phyloP scores from a whole-genome alignment of 2,113 vertebrate species.

The Otocyon megalotis region DNA sequence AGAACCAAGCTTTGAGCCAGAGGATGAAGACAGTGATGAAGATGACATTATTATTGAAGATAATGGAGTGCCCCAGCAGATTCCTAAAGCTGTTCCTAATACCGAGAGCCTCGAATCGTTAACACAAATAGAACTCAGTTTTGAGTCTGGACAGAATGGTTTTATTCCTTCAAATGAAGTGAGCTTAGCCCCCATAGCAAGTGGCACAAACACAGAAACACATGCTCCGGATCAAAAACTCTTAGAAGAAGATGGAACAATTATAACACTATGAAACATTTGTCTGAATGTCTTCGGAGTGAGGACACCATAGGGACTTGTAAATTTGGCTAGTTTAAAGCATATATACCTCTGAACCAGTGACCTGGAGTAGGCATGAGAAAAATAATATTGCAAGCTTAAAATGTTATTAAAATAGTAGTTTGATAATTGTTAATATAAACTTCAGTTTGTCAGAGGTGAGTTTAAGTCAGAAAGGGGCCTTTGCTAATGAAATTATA shows the following conservation, averaged over 20 bases:
- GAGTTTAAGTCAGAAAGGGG: constrained; percentile 72
- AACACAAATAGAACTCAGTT: constrained; percentile 91
- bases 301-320: constrained; percentile 64
- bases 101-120: constrained; percentile 89
- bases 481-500: constrained; percentile 64
- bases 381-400: constrained; percentile 61
- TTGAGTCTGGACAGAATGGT: constrained; percentile 92
- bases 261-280: constrained; percentile 94
- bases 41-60: constrained; percentile 95
- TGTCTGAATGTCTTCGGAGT: neutral
- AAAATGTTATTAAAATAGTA: constrained; percentile 51
- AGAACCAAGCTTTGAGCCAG: constrained; percentile 90
- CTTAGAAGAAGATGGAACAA: constrained; percentile 97
- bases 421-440: constrained; percentile 63
- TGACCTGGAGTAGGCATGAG: constrained; percentile 57
- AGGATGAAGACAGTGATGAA: constrained; percentile 95
- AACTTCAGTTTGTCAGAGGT: constrained; percentile 55
- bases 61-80: constrained; percentile 87
- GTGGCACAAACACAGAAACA: constrained; percentile 80
- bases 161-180: constrained; percentile 86
- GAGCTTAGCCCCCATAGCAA: constrained; percentile 82
- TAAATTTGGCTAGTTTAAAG: constrained; percentile 69
- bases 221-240: constrained; percentile 84
- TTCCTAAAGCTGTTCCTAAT: constrained; percentile 82
- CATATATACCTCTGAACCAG: constrained; percentile 83